Conservation (phyloP, 2,113 vertebrate genomes). For the Nettapus auritus region DNA sequence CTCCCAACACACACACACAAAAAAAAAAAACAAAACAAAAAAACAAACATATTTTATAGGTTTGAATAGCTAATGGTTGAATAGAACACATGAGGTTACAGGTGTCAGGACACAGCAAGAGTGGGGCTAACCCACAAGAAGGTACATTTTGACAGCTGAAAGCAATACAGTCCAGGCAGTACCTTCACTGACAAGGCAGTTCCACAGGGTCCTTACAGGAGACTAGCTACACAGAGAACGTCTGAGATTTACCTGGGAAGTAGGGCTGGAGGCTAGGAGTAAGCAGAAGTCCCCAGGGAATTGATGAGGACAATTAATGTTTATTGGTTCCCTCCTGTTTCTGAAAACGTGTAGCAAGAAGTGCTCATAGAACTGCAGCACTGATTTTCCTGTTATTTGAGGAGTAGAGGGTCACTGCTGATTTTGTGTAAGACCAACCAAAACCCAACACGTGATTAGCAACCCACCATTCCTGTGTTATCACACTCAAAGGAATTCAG, state of each 20-base stretch:
- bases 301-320: not conserved
- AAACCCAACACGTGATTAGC: not conserved
- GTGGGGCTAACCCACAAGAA: not conserved
- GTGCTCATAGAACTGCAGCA: not conserved
- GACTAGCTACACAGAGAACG: not conserved
- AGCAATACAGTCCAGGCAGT: rapidly evolving
- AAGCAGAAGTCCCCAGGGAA: rapidly evolving
- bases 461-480: not conserved
- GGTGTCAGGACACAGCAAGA: not conserved
- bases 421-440: not conserved
- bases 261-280: rapidly evolving
- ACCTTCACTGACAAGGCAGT: not conserved
- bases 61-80: not conserved
- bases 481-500: not conserved
- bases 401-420: not conserved
- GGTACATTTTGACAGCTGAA: not conserved
- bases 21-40: not conserved
- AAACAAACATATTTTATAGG: not conserved
- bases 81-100: not conserved
- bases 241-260: not conserved
- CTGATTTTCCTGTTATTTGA: not conserved
- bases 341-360: not conserved
- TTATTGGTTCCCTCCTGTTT: not conserved
- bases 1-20: too few relatives aligned
- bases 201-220: rapidly evolving